These are phyloP conservation scores for Microplitis deprimator DNA, from an alignment of 2,888 invertebrate species.

Conservation along the genomic window DNA sequence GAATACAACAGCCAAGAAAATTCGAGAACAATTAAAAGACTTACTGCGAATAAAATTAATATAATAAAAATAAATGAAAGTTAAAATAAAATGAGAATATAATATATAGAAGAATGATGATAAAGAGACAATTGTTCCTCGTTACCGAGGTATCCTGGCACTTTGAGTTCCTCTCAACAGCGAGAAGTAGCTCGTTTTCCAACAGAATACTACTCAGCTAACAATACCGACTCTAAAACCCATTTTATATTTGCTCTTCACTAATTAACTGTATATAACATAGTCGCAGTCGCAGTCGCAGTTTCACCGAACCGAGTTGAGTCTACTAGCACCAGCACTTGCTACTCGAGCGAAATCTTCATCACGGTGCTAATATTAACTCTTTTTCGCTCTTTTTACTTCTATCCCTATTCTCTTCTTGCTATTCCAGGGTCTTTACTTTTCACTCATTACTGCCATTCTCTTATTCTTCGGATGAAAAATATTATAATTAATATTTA, in stretches of 20 bases:
- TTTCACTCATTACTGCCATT: no score
- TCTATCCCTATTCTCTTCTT: no score
- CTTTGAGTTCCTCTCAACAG: neutral
- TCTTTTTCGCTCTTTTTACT: no score
- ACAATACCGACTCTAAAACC: neutral
- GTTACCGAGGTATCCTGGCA: neutral
- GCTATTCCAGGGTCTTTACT: no score
- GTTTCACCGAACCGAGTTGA: no score
- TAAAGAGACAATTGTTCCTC: constrained; percentile 1
- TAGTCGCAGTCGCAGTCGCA: neutral
- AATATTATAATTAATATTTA: no score
- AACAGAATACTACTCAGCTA: neutral
- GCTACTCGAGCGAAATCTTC: no score
- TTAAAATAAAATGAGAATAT: neutral
- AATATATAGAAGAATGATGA: neutral
- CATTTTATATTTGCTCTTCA: neutral
- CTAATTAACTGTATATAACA: neutral
- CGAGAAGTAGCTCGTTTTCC: neutral
- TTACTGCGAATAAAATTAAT: neutral
- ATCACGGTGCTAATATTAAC: no score
- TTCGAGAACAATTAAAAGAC: no score
- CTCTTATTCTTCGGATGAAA: no score
- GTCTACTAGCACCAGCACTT: no score
- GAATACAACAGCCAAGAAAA: neutral
- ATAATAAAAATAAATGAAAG: neutral